Evolutionary conservation across 2,888 invertebrate species (phyloP), one percentile per base, ranked within the genome.

Genomic region (Alcis repandata): DNA sequence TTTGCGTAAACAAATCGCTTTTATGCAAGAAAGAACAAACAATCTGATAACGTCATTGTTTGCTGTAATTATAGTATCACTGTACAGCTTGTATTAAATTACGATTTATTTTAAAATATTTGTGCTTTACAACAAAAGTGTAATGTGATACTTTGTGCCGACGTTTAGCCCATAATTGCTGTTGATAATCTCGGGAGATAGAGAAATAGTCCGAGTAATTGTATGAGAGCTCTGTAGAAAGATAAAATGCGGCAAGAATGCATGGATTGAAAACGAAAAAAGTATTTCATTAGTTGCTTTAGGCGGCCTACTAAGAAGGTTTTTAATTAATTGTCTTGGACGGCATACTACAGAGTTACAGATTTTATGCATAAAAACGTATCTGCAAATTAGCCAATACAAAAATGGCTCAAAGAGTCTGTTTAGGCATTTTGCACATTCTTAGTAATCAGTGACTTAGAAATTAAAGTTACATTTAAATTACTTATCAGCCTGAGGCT

Each of bases 61-160:
- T 88, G 84, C 70, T 72, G 73, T 87, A 88, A 89, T 90, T 90
- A 89, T 85, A 78, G 83, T 87, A 88, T 87, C 86, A 83, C 59
- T 73, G 63, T 68, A 75, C 67, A 54, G 57, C 48, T 71, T 69
- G 72, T 79, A 74, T 90, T 79, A 63, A 43, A 65, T 89, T 88
- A 78, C 89, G 61, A 49, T 67, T 76, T 80, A 80, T 86, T 75
- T 83, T 78, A 71, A 85, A 87, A 87, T 85, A 86, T 86, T 87
- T 87, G 77, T 71, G 67, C 64, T 38, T 43, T 65, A 59, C 64
- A 84, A 83, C 86, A 86, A 66, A 51, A 53, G 19, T 13, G 90
- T 80, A 89, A 90, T 73, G 36, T 43, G 89, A 90, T 89, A 88
- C 77, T 86, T 88, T 88, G 70, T 76, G 58, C 78, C 76, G 58